These are phyloP conservation scores for Enteromius anoplus DNA, from an alignment of 2,797 vertebrate species.

Conservation along the genomic window DNA sequence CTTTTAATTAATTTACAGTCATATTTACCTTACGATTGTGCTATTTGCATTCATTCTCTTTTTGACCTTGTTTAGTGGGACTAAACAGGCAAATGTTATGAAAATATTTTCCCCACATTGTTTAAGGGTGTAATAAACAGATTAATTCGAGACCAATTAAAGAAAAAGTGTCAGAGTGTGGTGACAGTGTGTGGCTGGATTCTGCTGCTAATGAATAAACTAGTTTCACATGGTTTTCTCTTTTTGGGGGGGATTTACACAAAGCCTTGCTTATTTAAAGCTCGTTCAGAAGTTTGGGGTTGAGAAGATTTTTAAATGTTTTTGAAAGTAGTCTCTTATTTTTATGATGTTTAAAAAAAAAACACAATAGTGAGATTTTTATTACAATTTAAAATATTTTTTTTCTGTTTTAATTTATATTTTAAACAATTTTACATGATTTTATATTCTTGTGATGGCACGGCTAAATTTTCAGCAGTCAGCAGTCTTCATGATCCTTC, in stretches of 20 bases:
- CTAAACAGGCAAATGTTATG: neutral
- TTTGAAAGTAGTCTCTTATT: neutral
- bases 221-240: neutral
- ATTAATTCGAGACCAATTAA: constrained; percentile 18
- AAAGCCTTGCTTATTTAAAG: neutral
- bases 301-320: no score
- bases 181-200: constrained; percentile 1
- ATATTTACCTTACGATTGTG: neutral
- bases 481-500: neutral
- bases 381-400: neutral
- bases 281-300: neutral
- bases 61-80: neutral
- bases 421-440: no score
- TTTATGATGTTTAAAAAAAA: neutral
- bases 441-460: neutral
- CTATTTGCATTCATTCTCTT: neutral
- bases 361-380: neutral
- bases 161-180: constrained; percentile 8
- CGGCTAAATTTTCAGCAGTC: neutral
- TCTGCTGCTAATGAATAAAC: constrained; percentile 5
- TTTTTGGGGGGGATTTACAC: neutral
- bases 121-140: neutral
- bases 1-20: neutral
- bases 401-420: neutral
- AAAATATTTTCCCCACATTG: neutral